Conservation (phyloP, 2,113 vertebrate genomes). For the Psilopogon haemacephalus region DNA sequence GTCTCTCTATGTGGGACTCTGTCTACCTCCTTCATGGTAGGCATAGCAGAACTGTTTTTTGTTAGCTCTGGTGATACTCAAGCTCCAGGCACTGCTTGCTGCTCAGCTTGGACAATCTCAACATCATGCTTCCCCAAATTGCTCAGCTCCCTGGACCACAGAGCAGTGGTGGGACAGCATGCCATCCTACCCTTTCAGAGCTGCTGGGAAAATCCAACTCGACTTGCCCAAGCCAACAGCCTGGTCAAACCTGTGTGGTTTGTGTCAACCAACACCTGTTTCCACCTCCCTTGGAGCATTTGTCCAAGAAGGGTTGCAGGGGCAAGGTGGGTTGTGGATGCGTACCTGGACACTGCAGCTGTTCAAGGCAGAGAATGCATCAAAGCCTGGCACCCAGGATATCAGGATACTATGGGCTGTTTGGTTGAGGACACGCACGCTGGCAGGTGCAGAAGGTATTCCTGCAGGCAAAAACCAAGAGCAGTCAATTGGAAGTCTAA, state of each 20-base stretch:
- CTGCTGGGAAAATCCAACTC: neutral
- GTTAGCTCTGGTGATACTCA: neutral
- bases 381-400: conserved; percentile 87
- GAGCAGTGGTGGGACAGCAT: accelerated
- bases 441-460: conserved; percentile 56
- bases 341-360: conserved; percentile 84
- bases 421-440: conserved; percentile 71
- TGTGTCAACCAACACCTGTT: neutral
- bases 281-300: neutral
- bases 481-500: neutral
- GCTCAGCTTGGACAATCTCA: neutral
- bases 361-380: conserved; percentile 85
- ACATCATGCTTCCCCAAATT: neutral
- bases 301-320: accelerated
- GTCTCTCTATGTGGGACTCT: neutral
- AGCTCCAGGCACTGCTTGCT: neutral
- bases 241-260: neutral
- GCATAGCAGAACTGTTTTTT: neutral
- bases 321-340: neutral
- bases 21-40: accelerated
- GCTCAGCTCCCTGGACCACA: accelerated
- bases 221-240: neutral
- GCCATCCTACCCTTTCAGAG: neutral
- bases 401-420: conserved; percentile 76
- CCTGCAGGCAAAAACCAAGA: conserved; percentile 50